Percentiles rank a stretch among this genome's conserved stretches.
These are phyloP conservation scores for Lobophora halterata DNA, from an alignment of 2,888 invertebrate species.

Conservation along the genomic window DNA sequence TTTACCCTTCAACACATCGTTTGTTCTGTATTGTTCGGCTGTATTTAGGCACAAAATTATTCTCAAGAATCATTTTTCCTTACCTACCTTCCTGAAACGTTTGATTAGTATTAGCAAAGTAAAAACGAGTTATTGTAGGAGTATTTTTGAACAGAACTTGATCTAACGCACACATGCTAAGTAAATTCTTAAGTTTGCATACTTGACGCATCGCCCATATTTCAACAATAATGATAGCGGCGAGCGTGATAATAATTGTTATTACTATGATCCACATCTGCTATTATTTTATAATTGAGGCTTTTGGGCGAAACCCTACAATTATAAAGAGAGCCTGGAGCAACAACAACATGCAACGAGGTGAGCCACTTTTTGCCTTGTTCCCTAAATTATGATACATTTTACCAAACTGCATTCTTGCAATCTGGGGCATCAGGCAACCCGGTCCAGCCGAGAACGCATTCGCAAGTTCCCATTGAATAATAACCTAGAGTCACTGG, in stretches of 20 bases:
- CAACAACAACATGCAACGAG: conserved; percentile 71
- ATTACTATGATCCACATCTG: conserved; percentile 80
- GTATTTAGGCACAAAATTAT: not conserved
- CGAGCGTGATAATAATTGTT: conserved; percentile 81
- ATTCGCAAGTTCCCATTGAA: no score
- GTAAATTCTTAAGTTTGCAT: conserved; percentile 69
- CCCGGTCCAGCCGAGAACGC: no score
- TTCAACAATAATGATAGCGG: conserved; percentile 75
- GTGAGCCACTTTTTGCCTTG: conserved; percentile 66
- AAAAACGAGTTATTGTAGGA: no score
- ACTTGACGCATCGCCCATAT: conserved; percentile 67
- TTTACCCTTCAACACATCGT: conserved; percentile 29
- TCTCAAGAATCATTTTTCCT: no score
- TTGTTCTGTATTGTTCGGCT: conserved; percentile 8
- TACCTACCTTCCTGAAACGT: no score
- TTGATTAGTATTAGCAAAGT: no score
- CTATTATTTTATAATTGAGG: conserved; percentile 81
- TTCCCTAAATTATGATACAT: conserved; percentile 71
- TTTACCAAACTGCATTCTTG: conserved; percentile 51
- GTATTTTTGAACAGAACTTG: no score
- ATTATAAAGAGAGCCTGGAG: conserved; percentile 78
- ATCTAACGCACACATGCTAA: no score
- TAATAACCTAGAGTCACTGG: no score
- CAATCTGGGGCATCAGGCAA: conserved; percentile 35
- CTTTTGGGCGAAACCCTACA: conserved; percentile 79